A percentile compares a stretch with the other conserved stretches of the same genome.
Evolutionary conservation across 2,797 vertebrate species (phyloP).

Genomic region (Emydoidea blandingii): DNA sequence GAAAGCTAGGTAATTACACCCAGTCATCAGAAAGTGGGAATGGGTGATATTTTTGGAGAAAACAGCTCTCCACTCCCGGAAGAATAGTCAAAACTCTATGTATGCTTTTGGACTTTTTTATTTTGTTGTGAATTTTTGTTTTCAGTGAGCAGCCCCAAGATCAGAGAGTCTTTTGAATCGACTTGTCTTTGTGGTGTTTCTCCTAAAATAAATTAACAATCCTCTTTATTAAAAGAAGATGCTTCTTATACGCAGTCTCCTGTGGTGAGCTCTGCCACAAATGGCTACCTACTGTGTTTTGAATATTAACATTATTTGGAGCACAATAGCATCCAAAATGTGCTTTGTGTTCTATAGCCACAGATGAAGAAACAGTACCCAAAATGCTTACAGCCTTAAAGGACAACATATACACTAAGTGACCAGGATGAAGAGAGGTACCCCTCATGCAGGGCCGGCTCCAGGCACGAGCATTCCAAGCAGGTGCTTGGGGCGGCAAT

Average conservation of each 20-base stretch:
- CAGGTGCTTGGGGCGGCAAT: too few relatives aligned
- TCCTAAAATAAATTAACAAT: not conserved
- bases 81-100: not conserved
- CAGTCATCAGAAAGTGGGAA: not conserved
- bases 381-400: not conserved
- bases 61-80: not conserved
- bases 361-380: not conserved
- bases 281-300: not conserved
- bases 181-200: not conserved
- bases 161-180: not conserved
- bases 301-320: not conserved
- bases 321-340: not conserved
- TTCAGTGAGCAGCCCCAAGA: not conserved
- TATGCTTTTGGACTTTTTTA: not conserved
- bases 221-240: not conserved
- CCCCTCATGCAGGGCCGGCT: not conserved
- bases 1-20: not conserved
- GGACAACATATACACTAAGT: not conserved
- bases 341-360: not conserved
- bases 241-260: not conserved
- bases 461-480: too few relatives aligned
- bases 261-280: not conserved
- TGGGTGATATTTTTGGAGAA: not conserved
- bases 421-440: not conserved
- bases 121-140: not conserved